Evolutionary conservation across 2,113 vertebrate genomes (phyloP).

Genomic region (Oryzias javanicus): DNA sequence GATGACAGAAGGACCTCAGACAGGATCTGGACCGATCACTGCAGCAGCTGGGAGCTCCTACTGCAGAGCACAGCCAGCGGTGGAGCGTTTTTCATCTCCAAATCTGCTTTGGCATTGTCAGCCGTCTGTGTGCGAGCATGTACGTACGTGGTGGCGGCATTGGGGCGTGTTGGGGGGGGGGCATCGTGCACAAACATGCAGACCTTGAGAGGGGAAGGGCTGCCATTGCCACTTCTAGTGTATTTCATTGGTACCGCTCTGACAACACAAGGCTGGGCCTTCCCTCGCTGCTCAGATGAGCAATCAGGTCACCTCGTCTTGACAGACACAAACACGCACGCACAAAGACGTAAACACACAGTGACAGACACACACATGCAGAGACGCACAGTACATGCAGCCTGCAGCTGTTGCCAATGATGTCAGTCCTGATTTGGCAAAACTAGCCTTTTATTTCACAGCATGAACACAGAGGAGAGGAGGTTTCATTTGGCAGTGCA

Average conservation of each 20-base stretch:
- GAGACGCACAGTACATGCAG: constrained; percentile 55
- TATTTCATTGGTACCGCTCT: constrained; percentile 51
- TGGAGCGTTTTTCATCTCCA: constrained; percentile 74
- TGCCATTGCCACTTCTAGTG: constrained; percentile 51
- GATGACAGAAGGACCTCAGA: constrained; percentile 58
- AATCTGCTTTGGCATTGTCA: constrained; percentile 69
- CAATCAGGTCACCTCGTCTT: constrained; percentile 79
- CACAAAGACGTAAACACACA: constrained; percentile 41
- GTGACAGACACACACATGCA: constrained; percentile 19
- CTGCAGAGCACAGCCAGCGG: constrained; percentile 48
- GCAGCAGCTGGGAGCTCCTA: constrained; percentile 66
- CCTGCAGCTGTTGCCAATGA: constrained; percentile 77
- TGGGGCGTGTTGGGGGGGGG: neutral
- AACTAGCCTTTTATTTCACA: constrained; percentile 68
- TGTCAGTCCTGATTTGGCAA: constrained; percentile 72
- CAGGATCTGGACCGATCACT: constrained; percentile 60
- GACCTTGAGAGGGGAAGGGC: constrained; percentile 29
- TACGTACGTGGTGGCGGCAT: constrained; percentile 1
- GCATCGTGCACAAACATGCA: constrained; percentile 28
- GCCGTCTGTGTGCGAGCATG: constrained; percentile 27
- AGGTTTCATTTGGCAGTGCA: constrained; percentile 44
- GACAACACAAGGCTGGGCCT: constrained; percentile 66
- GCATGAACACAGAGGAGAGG: constrained; percentile 52
- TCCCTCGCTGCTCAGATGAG: constrained; percentile 79
- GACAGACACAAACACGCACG: constrained; percentile 60